A percentile compares a stretch with the other conserved stretches of the same genome.
These are phyloP conservation scores for Cuniculus paca DNA, from an alignment of 2,797 vertebrate genomes.

Conservation along the genomic window DNA sequence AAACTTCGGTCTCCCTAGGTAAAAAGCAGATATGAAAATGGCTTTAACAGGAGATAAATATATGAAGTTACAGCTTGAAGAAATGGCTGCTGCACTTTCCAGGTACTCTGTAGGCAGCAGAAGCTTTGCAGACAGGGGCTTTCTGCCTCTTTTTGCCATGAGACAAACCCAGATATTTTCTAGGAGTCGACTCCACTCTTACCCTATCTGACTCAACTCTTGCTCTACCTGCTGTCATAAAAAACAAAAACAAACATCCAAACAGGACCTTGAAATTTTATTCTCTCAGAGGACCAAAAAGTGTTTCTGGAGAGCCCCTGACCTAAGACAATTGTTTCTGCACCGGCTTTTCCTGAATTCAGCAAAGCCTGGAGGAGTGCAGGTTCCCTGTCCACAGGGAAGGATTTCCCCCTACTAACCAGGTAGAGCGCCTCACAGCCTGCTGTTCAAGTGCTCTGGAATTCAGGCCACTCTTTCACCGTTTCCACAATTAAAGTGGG, in stretches of 20 bases:
- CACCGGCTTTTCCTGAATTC: neutral
- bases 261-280: neutral
- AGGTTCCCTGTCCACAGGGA: neutral
- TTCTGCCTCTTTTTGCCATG: rapidly evolving
- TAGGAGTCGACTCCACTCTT: neutral
- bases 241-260: constrained; percentile 28
- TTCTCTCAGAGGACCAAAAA: neutral
- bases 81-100: neutral
- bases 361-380: neutral
- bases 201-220: neutral
- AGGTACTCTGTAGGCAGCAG: neutral
- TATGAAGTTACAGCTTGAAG: neutral
- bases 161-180: neutral
- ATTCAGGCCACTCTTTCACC: neutral
- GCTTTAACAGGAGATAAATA: constrained; percentile 26
- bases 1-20: neutral
- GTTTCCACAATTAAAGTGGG: constrained; percentile 48
- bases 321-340: neutral
- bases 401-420: constrained; percentile 18
- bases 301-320: neutral
- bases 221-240: neutral
- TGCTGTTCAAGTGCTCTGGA: neutral
- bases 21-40: constrained; percentile 43
- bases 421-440: neutral
- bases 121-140: neutral